Conservation (phyloP, 2,888 invertebrate species). For the Stegophylla sp. region DNA sequence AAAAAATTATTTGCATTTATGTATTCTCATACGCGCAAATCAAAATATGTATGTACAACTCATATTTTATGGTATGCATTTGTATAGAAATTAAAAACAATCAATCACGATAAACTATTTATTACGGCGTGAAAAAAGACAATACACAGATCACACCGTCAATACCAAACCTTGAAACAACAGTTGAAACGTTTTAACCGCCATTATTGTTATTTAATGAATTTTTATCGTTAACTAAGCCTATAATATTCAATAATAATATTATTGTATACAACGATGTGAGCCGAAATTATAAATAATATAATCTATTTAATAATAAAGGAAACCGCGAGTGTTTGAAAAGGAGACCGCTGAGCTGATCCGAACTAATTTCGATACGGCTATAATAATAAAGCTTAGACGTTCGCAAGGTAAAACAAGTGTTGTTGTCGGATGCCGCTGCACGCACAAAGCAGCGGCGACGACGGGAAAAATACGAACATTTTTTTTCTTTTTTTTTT, state of each 20-base stretch:
- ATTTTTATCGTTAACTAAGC: slow-evolving; percentile 5
- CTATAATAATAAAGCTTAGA: too few relatives aligned
- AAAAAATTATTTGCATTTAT: too few relatives aligned
- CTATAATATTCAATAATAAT: not conserved
- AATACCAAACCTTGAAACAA: slow-evolving; percentile 34
- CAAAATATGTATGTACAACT: too few relatives aligned
- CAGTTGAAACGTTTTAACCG: slow-evolving; percentile 28
- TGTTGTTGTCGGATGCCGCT: not conserved
- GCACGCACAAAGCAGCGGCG: not conserved
- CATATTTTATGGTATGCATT: too few relatives aligned
- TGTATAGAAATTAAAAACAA: slow-evolving; percentile 22
- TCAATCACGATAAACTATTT: slow-evolving; percentile 1
- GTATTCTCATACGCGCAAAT: too few relatives aligned
- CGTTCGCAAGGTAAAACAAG: not conserved
- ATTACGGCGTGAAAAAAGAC: not conserved
- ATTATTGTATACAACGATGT: not conserved
- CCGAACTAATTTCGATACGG: slow-evolving; percentile 12
- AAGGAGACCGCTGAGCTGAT: not conserved
- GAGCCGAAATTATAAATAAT: slow-evolving; percentile 30
- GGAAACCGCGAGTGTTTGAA: not conserved
- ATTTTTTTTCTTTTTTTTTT: slow-evolving; percentile 14
- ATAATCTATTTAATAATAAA: slow-evolving; percentile 12
- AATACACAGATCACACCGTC: slow-evolving; percentile 18
- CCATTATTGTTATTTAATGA: slow-evolving; percentile 5
- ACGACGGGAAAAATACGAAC: not conserved